Evolutionary conservation across 2,888 invertebrate species (phyloP).

Genomic region (Tromatobia lineatoria): DNA sequence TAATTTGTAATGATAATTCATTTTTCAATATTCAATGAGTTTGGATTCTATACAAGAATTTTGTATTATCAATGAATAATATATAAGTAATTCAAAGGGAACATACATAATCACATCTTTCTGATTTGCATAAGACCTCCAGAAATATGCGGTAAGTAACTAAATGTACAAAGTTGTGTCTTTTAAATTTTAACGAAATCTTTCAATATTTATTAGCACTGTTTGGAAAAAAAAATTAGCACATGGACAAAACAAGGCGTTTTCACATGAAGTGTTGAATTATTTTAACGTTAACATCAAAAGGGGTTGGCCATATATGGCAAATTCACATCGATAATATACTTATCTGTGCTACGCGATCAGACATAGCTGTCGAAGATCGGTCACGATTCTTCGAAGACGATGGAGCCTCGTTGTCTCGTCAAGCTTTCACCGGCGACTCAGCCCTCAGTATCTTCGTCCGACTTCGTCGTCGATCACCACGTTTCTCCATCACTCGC

Average conservation of each 20-base stretch:
- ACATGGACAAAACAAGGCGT: too few relatives aligned
- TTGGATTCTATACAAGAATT: too few relatives aligned
- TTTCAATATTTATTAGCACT: background rate
- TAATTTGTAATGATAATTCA: too few relatives aligned
- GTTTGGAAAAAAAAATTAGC: background rate
- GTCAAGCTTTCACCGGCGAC: conserved; percentile 67
- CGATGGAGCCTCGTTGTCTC: conserved; percentile 52
- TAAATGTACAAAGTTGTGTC: too few relatives aligned
- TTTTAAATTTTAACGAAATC: too few relatives aligned
- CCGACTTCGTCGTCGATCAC: conserved; percentile 55
- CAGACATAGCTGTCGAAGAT: conserved; percentile 47
- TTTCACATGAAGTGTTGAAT: background rate
- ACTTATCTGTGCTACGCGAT: conserved; percentile 13
- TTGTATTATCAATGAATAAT: too few relatives aligned
- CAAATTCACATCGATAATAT: background rate
- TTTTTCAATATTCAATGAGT: too few relatives aligned
- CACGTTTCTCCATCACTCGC: conserved; percentile 56
- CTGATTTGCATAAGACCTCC: too few relatives aligned
- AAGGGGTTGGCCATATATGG: background rate
- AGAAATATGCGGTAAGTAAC: too few relatives aligned
- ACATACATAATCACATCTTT: too few relatives aligned
- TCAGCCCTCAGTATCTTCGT: conserved; percentile 36
- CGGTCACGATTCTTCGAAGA: conserved; percentile 44
- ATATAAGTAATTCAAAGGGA: too few relatives aligned
- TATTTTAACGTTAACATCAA: conserved; percentile 2